Conservation (phyloP, 1,140 invertebrate species). For the Colletes gigas region DNA sequence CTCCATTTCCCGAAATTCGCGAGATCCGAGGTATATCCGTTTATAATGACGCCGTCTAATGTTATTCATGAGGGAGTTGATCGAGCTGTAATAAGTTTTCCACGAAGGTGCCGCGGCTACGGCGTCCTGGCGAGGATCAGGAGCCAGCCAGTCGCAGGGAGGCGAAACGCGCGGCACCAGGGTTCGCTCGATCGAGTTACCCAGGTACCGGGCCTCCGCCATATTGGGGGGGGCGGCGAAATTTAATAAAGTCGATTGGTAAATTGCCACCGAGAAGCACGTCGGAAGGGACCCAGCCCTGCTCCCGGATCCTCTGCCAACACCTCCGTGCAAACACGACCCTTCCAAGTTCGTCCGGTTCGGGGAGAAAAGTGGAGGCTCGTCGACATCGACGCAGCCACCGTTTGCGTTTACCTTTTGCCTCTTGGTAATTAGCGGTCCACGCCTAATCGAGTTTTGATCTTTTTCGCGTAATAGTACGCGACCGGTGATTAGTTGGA, state of each 20-base stretch:
- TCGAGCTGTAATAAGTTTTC: constrained; percentile 55
- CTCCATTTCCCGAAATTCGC: constrained; percentile 27
- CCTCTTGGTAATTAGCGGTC: constrained; percentile 7
- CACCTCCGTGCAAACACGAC: neutral
- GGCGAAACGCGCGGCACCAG: neutral
- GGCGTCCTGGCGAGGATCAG: constrained; percentile 36
- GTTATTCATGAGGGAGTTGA: constrained; percentile 53
- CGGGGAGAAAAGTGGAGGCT: too few species aligned
- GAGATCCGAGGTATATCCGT: constrained; percentile 11
- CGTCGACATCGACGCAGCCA: neutral
- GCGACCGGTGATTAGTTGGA: constrained; percentile 13
- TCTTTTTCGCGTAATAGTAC: neutral
- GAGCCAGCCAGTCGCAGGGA: constrained; percentile 31
- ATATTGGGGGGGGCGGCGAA: constrained; percentile 67
- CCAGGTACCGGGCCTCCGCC: constrained; percentile 33
- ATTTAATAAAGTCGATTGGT: constrained; percentile 74
- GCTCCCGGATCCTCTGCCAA: neutral
- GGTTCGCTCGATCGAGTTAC: constrained; percentile 3
- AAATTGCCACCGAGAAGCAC: constrained; percentile 67
- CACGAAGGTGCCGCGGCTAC: neutral
- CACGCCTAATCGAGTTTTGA: neutral
- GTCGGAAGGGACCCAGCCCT: neutral
- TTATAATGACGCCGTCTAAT: constrained; percentile 29
- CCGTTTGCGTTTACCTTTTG: neutral
- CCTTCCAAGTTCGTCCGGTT: neutral